These are phyloP conservation scores for Pentalonia nigronervosa DNA, from an alignment of 1,140 invertebrate species.

Conservation along the genomic window DNA sequence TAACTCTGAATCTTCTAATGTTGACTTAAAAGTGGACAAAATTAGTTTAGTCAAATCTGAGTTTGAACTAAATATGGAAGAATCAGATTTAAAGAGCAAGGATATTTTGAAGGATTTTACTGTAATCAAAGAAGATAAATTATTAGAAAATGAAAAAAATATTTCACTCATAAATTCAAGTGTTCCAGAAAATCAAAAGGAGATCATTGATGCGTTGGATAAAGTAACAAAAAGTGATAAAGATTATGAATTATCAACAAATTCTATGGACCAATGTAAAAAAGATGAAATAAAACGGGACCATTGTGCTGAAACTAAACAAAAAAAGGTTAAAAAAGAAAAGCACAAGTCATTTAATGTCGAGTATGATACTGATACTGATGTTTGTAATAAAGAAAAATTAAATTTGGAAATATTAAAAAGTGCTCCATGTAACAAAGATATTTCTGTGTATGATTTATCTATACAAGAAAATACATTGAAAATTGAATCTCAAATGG, in stretches of 20 bases:
- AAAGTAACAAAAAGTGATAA: neutral
- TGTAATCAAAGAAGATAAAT: neutral
- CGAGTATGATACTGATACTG: neutral
- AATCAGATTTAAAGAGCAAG: neutral
- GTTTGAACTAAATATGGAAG: neutral
- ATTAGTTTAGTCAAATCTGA: neutral
- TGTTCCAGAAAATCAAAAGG: neutral
- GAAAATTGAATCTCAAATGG: neutral
- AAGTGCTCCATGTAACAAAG: neutral
- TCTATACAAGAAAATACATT: neutral
- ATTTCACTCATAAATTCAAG: neutral
- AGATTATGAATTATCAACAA: neutral
- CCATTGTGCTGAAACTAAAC: neutral
- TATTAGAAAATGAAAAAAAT: neutral
- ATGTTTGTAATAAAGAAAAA: neutral
- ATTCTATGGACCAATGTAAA: neutral
- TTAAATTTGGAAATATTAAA: neutral
- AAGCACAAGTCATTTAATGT: neutral
- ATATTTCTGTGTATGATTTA: neutral
- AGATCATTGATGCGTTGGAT: neutral
- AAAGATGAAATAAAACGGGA: neutral
- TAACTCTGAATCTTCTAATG: neutral
- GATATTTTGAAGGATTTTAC: neutral
- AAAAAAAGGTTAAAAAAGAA: constrained; percentile 4
- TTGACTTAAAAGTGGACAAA: neutral